phyloP scores from a whole-genome alignment of 1,140 invertebrate species.

The Geopemphigus sp. region DNA sequence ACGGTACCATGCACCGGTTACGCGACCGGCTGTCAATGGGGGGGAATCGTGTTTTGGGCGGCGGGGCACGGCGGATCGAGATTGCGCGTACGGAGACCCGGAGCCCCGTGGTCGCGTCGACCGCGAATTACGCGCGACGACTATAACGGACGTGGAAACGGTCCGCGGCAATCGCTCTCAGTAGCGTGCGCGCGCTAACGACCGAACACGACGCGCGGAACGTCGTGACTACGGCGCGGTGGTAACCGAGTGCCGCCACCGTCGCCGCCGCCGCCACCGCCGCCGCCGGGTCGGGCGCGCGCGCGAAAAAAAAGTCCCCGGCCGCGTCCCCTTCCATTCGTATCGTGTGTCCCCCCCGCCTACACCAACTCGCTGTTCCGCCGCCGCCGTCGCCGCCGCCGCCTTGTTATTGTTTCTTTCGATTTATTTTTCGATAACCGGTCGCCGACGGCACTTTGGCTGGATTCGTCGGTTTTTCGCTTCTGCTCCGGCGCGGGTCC shows the following conservation, averaged over 20 bases:
- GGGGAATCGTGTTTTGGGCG: no score
- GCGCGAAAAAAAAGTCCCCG: slow-evolving; percentile 30
- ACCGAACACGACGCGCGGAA: not conserved
- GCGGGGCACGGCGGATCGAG: not conserved
- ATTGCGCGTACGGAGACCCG: not conserved
- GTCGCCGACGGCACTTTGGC: no score
- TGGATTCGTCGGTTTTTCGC: no score
- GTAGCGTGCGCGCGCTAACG: not conserved
- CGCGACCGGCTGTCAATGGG: no score
- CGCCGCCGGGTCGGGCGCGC: slow-evolving; percentile 10
- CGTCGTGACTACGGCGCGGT: not conserved
- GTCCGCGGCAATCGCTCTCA: no score
- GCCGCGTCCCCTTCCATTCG: not conserved
- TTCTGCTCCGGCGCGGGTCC: no score
- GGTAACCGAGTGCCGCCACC: not conserved
- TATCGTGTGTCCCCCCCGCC: no score
- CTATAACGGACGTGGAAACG: no score
- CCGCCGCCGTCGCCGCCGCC: not conserved
- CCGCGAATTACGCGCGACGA: no score
- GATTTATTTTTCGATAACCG: no score
- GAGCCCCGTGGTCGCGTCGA: not conserved
- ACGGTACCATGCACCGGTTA: not conserved
- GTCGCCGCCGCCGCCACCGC: not conserved
- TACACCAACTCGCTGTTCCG: no score
- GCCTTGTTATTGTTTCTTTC: no score